Percentiles rank a stretch among this genome's conserved stretches.
These are phyloP conservation scores for Actinia tenebrosa DNA, from an alignment of 64 coral and sea anemone genomes.

Conservation along the genomic window DNA sequence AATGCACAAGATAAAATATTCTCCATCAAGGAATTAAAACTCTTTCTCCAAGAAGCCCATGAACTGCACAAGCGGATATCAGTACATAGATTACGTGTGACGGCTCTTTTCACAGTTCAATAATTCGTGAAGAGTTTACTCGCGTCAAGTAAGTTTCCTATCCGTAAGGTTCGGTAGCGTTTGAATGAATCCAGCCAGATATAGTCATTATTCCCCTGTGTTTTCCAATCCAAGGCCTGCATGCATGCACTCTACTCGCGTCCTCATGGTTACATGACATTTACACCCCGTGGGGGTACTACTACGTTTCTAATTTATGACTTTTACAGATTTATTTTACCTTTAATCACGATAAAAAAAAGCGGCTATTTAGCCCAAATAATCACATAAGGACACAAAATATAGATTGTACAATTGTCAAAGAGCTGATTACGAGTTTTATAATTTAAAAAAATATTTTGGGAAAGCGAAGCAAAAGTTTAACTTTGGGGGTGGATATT, in stretches of 20 bases:
- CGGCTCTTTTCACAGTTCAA: not conserved
- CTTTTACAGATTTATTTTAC: not conserved
- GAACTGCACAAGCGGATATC: not conserved
- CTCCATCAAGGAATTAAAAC: not conserved
- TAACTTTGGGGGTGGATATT: not conserved
- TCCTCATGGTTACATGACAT: conserved; percentile 33
- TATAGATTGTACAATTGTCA: not conserved
- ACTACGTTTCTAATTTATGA: not conserved
- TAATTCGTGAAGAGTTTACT: not conserved
- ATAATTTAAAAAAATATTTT: not conserved
- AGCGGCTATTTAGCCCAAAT: not conserved
- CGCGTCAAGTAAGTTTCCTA: not conserved
- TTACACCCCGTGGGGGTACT: not conserved
- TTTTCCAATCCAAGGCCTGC: not conserved
- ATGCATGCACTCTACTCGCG: not conserved
- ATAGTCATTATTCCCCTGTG: not conserved
- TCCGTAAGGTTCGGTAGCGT: not conserved
- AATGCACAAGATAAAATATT: not conserved
- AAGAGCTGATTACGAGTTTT: not conserved
- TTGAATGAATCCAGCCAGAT: not conserved
- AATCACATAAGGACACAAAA: not conserved
- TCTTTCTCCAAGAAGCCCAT: not conserved
- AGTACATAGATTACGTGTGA: not conserved
- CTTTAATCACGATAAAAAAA: not conserved
- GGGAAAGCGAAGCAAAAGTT: not conserved